Percentiles rank a stretch among this genome's conserved stretches.
Conservation (phyloP, 1,140 invertebrate genomes). For the Halesus radiatus region DNA sequence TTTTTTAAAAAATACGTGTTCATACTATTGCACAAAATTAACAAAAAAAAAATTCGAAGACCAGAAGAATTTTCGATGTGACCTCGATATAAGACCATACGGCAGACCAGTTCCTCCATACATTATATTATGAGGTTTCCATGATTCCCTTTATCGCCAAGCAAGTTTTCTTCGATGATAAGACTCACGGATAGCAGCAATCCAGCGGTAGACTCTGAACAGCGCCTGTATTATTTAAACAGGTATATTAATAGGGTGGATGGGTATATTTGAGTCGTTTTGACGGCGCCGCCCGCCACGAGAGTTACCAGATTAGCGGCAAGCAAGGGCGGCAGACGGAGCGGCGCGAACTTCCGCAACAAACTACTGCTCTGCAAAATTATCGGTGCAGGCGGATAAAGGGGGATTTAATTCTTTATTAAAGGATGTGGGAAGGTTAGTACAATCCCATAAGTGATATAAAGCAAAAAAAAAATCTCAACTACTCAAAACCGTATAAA, state of each 20-base stretch:
- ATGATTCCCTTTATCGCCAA: neutral
- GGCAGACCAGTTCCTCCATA: too few relatives aligned
- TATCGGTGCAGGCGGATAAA: too few relatives aligned
- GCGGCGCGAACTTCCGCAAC: neutral
- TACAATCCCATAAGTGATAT: too few relatives aligned
- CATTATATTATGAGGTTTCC: too few relatives aligned
- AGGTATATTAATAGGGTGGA: constrained; percentile 56
- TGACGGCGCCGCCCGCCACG: constrained; percentile 14
- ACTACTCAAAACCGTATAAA: too few relatives aligned
- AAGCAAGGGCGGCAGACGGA: constrained; percentile 8
- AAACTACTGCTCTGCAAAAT: too few relatives aligned
- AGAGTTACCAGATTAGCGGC: neutral
- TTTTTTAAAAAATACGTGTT: too few relatives aligned
- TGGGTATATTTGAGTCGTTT: constrained; percentile 51
- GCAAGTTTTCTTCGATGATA: neutral
- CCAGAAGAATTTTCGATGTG: neutral
- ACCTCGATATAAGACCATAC: too few relatives aligned
- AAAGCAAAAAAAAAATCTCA: too few relatives aligned
- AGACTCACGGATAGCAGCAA: neutral
- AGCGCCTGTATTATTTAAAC: constrained; percentile 38
- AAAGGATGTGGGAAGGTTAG: too few relatives aligned
- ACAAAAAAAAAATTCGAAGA: neutral
- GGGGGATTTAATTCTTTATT: too few relatives aligned
- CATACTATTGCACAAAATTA: too few relatives aligned
- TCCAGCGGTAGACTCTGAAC: constrained; percentile 29